Base-by-base conservation (phyloP, 2,888 invertebrate genomes). In the Cinara cedri region DNA sequence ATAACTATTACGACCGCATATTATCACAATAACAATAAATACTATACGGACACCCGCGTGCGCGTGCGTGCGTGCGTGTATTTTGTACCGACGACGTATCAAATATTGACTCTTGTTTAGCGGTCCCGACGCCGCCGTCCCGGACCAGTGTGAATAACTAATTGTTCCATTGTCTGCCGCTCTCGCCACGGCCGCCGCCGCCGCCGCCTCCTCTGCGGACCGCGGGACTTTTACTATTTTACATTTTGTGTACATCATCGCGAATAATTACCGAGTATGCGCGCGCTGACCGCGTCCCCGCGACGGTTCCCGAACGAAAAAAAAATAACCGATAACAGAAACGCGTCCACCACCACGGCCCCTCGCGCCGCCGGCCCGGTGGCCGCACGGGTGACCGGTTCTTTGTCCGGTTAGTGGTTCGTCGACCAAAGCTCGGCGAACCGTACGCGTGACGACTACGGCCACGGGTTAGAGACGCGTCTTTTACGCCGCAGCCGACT, bases 101-200 rank as follows among this genome's bases (percentile, higher is more conserved):
- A 71, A 44, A 71, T 55, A 71, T 71, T 55, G 71, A 55, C 71
- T 34, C 46, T 1, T 24, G 68, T 34, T 51, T 19, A 19, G 51
- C 51, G 51, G 51, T 24, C 55, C 14, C 71, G 71, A 34, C 34
- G 34, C 3, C 34, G 34, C 3, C 34, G 34, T 3, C 34, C 3
- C 3, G 3, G 3, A 6, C 44, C 71, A 21, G 71, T n/a, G 42
- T 71, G 55, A 57, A 72, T 72, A 44, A 71, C 44, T 71, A 55
- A 71, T 71, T 71, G 24, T 71, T 71, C 44, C 42, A 24, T 71
- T 71, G 71, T 57, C 71, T 21, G 14, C 44, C 66, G 16, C 21
- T 13, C 2, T 1, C 34, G 51, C 34, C 6, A 6, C 34, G 34
- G 34, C 3, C 34, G 34, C 3, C 6, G 34, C 34, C 3, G 34